Percentiles rank a stretch among this genome's conserved stretches.
phyloP scores from a whole-genome alignment of 2,888 invertebrate species.

The Saturnia pavonia region DNA sequence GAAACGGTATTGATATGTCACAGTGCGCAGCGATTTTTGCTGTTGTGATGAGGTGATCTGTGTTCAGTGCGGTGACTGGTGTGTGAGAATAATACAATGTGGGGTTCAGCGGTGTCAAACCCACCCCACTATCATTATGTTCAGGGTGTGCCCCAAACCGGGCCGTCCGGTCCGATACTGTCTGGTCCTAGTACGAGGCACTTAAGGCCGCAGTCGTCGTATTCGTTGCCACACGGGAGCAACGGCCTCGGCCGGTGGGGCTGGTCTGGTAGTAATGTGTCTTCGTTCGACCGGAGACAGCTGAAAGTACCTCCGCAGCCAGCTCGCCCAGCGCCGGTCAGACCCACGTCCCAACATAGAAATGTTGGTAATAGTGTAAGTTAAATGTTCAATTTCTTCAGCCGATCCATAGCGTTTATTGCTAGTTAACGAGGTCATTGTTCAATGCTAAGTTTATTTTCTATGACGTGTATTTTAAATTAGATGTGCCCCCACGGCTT shows the following conservation, averaged over 20 bases:
- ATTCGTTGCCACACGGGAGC: slow-evolving; percentile 80
- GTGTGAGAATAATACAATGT: slow-evolving; percentile 53
- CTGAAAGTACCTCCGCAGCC: slow-evolving; percentile 75
- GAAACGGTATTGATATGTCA: slow-evolving; percentile 59
- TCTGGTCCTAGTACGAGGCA: slow-evolving; percentile 64
- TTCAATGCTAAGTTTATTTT: background rate
- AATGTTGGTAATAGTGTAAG: slow-evolving; percentile 69
- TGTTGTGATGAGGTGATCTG: slow-evolving; percentile 67
- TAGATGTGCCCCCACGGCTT: too few species aligned
- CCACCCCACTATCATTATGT: slow-evolving; percentile 75
- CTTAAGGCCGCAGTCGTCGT: slow-evolving; percentile 74
- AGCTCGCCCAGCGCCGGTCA: slow-evolving; percentile 65
- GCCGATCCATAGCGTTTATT: background rate
- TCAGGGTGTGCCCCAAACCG: slow-evolving; percentile 61
- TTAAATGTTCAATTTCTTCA: slow-evolving; percentile 26
- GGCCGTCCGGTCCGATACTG: slow-evolving; percentile 66
- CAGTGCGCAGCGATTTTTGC: slow-evolving; percentile 52
- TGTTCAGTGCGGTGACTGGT: slow-evolving; percentile 48
- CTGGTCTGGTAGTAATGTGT: slow-evolving; percentile 77
- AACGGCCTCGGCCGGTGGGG: slow-evolving; percentile 81
- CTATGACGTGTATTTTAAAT: too few species aligned
- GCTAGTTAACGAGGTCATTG: background rate
- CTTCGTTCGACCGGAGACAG: slow-evolving; percentile 77
- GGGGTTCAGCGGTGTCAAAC: slow-evolving; percentile 75
- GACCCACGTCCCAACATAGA: slow-evolving; percentile 60